Conservation (phyloP, 2,797 vertebrate species). For the Alauda arvensis region DNA sequence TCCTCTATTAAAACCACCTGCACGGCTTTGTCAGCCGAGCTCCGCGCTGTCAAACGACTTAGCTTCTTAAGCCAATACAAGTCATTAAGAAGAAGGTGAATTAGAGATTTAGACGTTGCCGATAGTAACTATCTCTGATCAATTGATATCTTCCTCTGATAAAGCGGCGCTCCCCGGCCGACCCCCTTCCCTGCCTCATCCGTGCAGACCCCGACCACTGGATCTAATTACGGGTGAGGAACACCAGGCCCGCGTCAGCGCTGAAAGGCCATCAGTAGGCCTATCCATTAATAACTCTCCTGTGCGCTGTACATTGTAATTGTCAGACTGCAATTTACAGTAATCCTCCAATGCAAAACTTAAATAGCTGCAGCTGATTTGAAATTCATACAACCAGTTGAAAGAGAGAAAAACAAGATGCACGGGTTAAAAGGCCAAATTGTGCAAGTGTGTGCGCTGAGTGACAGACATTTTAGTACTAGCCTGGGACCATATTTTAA, state of each 20-base stretch:
- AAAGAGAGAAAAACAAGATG: conserved; percentile 84
- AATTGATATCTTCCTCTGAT: conserved; percentile 83
- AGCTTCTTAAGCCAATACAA: conserved; percentile 80
- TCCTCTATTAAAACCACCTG: conserved; percentile 84
- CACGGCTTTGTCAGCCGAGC: conserved; percentile 73
- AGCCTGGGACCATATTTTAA: conserved; percentile 83
- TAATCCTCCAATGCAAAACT: conserved; percentile 81
- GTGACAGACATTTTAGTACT: conserved; percentile 88
- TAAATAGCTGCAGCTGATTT: conserved; percentile 80
- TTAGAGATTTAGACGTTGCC: conserved; percentile 71
- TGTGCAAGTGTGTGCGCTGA: conserved; percentile 81
- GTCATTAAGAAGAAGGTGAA: conserved; percentile 78
- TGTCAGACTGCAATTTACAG: conserved; percentile 86
- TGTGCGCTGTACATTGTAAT: conserved; percentile 87
- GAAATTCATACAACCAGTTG: conserved; percentile 80
- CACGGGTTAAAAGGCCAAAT: conserved; percentile 78
- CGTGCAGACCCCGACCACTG: conserved; percentile 69
- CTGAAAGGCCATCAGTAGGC: conserved; percentile 87
- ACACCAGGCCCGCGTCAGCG: conserved; percentile 76
- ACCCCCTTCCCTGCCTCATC: conserved; percentile 58
- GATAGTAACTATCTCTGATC: conserved; percentile 77
- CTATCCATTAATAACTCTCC: conserved; percentile 86
- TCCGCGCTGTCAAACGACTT: conserved; percentile 70
- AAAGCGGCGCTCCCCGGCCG: conserved; percentile 56
- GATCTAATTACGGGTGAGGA: conserved; percentile 85